Evolutionary conservation across 2,888 invertebrate species (phyloP).

Genomic region (Meganola albula): DNA sequence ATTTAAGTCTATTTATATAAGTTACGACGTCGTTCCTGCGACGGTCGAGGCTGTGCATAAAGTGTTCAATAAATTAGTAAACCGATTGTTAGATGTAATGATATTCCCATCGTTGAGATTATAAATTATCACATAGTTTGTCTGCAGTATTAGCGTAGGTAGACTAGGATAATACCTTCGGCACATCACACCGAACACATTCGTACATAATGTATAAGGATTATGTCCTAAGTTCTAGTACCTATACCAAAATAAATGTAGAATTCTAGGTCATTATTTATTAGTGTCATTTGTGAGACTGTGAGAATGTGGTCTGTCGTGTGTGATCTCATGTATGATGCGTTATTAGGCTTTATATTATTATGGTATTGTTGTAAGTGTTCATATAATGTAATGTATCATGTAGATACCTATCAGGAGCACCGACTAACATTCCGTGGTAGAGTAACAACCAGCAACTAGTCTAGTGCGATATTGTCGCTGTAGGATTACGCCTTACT

Average conservation of each 20-base stretch:
- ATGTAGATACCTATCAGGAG: slow-evolving; percentile 51
- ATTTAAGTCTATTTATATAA: slow-evolving; percentile 62
- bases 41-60: slow-evolving; percentile 74
- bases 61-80: slow-evolving; percentile 72
- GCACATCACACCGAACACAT: slow-evolving; percentile 46
- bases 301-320: slow-evolving; percentile 57
- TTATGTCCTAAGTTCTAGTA: slow-evolving; percentile 60
- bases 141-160: slow-evolving; percentile 61
- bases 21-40: slow-evolving; percentile 60
- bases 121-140: slow-evolving; percentile 51
- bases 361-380: slow-evolving; percentile 51
- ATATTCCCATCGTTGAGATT: slow-evolving; percentile 73
- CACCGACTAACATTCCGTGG: slow-evolving; percentile 60
- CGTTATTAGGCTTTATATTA: slow-evolving; percentile 43
- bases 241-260: slow-evolving; percentile 70
- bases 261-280: slow-evolving; percentile 71
- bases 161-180: slow-evolving; percentile 44
- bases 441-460: slow-evolving; percentile 60
- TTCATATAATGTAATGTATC: slow-evolving; percentile 51
- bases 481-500: slow-evolving; percentile 37
- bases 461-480: slow-evolving; percentile 64
- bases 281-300: slow-evolving; percentile 58
- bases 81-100: slow-evolving; percentile 55
- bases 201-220: slow-evolving; percentile 38
- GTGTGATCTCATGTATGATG: slow-evolving; percentile 68